Evolutionary conservation across 2,888 invertebrate species (phyloP).

Genomic region (Meteorus colon): DNA sequence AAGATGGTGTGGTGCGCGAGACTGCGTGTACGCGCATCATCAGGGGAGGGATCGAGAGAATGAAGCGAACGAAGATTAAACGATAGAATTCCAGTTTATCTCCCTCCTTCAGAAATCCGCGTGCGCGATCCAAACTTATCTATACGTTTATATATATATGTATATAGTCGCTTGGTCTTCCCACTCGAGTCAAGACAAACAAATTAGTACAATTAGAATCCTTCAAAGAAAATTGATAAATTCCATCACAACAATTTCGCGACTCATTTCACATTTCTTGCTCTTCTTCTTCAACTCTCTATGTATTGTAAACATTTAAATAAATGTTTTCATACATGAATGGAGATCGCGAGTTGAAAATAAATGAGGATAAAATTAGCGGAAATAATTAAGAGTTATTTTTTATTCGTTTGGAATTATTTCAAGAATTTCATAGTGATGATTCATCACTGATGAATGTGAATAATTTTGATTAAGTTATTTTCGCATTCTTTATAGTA

Average conservation of each 20-base stretch:
- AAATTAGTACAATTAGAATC: slow-evolving; percentile 74
- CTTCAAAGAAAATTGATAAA: slow-evolving; percentile 74
- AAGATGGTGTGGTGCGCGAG: background rate
- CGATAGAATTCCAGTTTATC: slow-evolving; percentile 67
- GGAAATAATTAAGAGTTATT: slow-evolving; percentile 62
- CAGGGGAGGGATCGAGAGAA: slow-evolving; percentile 20
- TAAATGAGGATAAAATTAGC: slow-evolving; percentile 62
- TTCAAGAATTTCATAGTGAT: slow-evolving; percentile 34
- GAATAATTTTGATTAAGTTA: background rate
- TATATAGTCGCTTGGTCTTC: slow-evolving; percentile 22
- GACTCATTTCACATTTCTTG: slow-evolving; percentile 69
- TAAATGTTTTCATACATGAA: slow-evolving; percentile 17
- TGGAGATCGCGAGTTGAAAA: slow-evolving; percentile 48
- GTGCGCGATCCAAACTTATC: background rate
- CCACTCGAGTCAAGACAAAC: slow-evolving; percentile 63
- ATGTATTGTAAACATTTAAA: slow-evolving; percentile 15
- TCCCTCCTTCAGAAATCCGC: slow-evolving; percentile 50
- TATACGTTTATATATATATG: background rate
- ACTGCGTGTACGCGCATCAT: background rate
- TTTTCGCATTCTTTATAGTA: background rate
- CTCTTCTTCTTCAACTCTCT: slow-evolving; percentile 37
- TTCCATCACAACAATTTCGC: slow-evolving; percentile 72
- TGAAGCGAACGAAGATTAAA: slow-evolving; percentile 66
- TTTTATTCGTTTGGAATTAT: slow-evolving; percentile 57
- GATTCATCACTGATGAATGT: background rate